Base-by-base conservation (phyloP, 2,113 vertebrate genomes). In the Forbesichthys papilliferus region DNA sequence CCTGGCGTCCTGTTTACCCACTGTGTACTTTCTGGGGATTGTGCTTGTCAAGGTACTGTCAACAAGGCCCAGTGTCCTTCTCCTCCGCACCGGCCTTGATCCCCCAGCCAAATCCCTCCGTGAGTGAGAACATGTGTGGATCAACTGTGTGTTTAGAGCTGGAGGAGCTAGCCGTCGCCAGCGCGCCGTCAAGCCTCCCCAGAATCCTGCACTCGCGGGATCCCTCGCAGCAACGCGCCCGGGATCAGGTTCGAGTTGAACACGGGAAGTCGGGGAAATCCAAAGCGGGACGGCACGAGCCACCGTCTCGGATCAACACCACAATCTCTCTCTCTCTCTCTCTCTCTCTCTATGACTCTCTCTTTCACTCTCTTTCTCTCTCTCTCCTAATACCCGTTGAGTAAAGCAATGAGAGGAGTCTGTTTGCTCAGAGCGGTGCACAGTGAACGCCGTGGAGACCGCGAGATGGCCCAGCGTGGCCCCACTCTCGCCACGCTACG, bases 11-110 rank as follows among this genome's bases (percentile, higher is more conserved):
- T 93, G 91, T 92, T 92, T 92, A 91, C 80, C 83, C 87, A 70
- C 67, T 80, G 79, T 85, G 84, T 86, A 90, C 87, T 90, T 82
- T 84, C 78, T 64, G 72, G 89, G 90, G 88, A 91, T 93, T 93
- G 89, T 80, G 84, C 88, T 91, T 92, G 90, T 92, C 92, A 93
- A 88, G 88, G 86, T 90, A 92, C 89, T 92, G 92, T 92, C 92
- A 93, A 90, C 90, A 92, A 90, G 88, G 84, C 85, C 86, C 84
- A 88, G 88, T 84, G 91, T 90, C 90, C 90, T 80, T 91, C 89
- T 91, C 87, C 84, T 89, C 85, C 83, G 88, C 88, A 75, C 75
- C 79, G 67, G 84, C 89, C 90, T 89, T 89, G 85, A 90, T 87
- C 88, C 86, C 75, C 69, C 82, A 78, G 85, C 86, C 81, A 89